phyloP scores from a whole-genome alignment of 2,797 vertebrate species.

The Sebastiscus albofasciatus region DNA sequence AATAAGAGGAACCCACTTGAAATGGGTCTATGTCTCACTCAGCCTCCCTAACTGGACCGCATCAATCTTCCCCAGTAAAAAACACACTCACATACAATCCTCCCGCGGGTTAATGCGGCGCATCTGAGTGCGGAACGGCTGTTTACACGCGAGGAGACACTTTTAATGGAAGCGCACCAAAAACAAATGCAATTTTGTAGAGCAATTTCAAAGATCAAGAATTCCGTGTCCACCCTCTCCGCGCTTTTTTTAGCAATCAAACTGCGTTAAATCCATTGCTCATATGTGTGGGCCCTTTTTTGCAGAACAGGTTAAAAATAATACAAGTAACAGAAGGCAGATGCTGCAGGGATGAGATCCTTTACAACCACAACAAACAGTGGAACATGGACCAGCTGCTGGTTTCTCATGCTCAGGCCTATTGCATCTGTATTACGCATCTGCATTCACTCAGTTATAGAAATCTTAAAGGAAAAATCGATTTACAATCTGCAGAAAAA shows the following conservation, averaged over 20 bases:
- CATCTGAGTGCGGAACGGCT: slow-evolving; percentile 99
- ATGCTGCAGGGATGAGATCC: slow-evolving; percentile 34
- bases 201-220: slow-evolving; percentile 90
- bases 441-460: slow-evolving; percentile 92
- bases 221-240: slow-evolving; percentile 77
- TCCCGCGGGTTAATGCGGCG: slow-evolving; percentile 98
- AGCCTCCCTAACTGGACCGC: slow-evolving; percentile 97
- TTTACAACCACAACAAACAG: slow-evolving; percentile 28
- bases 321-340: slow-evolving; percentile 35
- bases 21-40: slow-evolving; percentile 93
- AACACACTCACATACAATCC: slow-evolving; percentile 97
- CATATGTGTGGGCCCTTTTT: slow-evolving; percentile 41
- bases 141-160: slow-evolving; percentile 99
- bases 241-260: slow-evolving; percentile 74
- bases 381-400: slow-evolving; percentile 15
- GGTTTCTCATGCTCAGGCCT: slow-evolving; percentile 31
- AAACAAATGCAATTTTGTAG: slow-evolving; percentile 98
- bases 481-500: slow-evolving; percentile 93
- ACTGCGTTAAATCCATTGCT: slow-evolving; percentile 78
- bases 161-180: slow-evolving; percentile 99
- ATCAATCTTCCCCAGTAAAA: slow-evolving; percentile 98
- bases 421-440: slow-evolving; percentile 24
- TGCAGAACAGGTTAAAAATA: slow-evolving; percentile 49
- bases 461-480: slow-evolving; percentile 96
- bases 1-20: slow-evolving; percentile 76